These are phyloP conservation scores for Agelastica alni DNA, from an alignment of 2,888 invertebrate species.

Conservation along the genomic window DNA sequence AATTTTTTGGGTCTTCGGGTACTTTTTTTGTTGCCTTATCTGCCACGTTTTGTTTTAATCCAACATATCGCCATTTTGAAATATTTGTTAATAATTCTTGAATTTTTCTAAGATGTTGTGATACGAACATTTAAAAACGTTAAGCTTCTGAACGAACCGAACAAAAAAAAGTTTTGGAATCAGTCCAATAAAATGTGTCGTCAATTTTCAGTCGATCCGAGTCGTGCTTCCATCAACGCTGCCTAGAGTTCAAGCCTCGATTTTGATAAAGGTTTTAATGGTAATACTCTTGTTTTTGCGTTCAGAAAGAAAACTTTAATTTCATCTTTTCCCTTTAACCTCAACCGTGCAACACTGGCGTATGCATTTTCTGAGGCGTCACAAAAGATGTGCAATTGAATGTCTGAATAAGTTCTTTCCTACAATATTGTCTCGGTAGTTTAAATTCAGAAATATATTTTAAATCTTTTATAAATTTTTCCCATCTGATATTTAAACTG, in stretches of 20 bases:
- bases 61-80: slow-evolving; percentile 38
- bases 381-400: not conserved
- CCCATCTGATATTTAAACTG: too few species aligned
- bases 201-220: too few species aligned
- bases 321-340: not conserved
- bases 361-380: not conserved
- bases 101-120: slow-evolving; percentile 38
- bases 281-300: slow-evolving; percentile 2
- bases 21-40: slow-evolving; percentile 38
- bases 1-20: too few species aligned
- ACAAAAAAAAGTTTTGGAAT: slow-evolving; percentile 32
- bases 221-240: slow-evolving; percentile 30
- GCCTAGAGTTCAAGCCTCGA: slow-evolving; percentile 4
- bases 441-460: slow-evolving; percentile 10
- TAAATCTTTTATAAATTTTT: too few species aligned
- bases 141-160: slow-evolving; percentile 38
- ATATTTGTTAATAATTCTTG: slow-evolving; percentile 16
- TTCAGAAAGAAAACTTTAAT: not conserved
- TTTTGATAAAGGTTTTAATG: slow-evolving; percentile 3
- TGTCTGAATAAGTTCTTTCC: slow-evolving; percentile 24
- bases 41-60: slow-evolving; percentile 36
- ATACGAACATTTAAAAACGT: slow-evolving; percentile 38
- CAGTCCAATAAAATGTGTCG: too few species aligned
- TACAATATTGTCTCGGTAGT: not conserved
- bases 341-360: not conserved